Evolutionary conservation across 2,797 vertebrate genomes (phyloP), one percentile per base, ranked within the genome.

Genomic region (Gallinago stenura): DNA sequence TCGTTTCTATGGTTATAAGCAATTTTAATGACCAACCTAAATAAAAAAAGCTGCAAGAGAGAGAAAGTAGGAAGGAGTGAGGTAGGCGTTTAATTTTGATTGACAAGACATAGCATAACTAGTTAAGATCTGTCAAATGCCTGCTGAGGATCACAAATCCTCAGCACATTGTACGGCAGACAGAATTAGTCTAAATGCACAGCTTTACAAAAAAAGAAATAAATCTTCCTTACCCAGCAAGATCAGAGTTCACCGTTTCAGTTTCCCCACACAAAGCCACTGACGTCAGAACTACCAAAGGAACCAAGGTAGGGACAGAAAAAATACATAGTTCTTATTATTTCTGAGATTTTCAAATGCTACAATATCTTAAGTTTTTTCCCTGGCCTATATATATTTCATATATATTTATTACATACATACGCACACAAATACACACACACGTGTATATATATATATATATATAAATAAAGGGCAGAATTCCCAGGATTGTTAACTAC

Each of bases 1-100:
- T 87, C 26, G 95, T 96, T 97, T 93, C 96, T 91, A 96, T 97
- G 97, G 97, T 96, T 96, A 96, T 91, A 61, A 94, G 92, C 68
- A 87, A 89, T 94, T 97, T 92, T 94, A 96, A 94, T 97, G 91
- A 96, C 92, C 94, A 93, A 95, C 46, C 95, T 94, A 94, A 93
- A 94, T 96, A 94, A 95, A 95, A 96, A 95, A 95, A 88, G 50
- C 90, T 90, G 91, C 83, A 89, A 87, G 75, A 89, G 83, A 96
- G 83, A 95, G 86, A 95, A 95, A 97, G 94, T 96, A 92, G 95
- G 95, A 97, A 95, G 91, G 81, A 95, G 89, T 22, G 53, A 93
- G 50, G 95, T 93, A 78, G 96, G 96, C 8, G 93, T 95, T 93
- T 93, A 84, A 91, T 95, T 94, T 78, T 96, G 96, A 97, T 95